Conservation (phyloP, 2,113 vertebrate species). For the Cololabis saira region DNA sequence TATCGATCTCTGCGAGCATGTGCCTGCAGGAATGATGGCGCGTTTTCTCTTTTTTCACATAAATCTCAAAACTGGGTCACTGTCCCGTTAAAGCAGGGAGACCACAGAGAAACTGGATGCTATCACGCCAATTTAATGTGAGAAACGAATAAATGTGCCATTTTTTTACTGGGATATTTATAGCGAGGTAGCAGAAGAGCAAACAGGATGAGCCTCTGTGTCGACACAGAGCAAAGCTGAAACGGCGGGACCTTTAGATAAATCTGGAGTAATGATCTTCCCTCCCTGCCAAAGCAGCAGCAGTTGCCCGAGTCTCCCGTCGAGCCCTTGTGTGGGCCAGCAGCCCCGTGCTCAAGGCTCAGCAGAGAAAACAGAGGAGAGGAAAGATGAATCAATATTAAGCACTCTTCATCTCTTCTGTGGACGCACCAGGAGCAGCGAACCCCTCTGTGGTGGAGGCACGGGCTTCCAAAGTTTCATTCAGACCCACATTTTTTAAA, state of each 20-base stretch:
- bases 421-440: constrained; percentile 45
- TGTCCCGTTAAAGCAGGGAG: neutral
- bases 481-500: constrained; percentile 61
- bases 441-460: constrained; percentile 29
- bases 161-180: neutral
- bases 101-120: neutral
- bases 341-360: constrained; percentile 6
- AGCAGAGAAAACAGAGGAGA: constrained; percentile 13
- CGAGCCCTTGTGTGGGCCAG: constrained; percentile 10
- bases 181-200: neutral
- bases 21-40: no score
- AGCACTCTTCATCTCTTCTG: constrained; percentile 55
- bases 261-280: constrained; percentile 57
- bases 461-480: constrained; percentile 64
- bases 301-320: constrained; percentile 33
- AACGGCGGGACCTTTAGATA: constrained; percentile 44
- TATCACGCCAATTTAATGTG: no score
- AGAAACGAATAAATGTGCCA: no score
- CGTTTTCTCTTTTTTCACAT: no score
- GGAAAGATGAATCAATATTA: constrained; percentile 63
- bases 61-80: neutral
- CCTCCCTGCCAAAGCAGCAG: constrained; percentile 41
- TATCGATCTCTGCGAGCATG: no score
- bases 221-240: constrained; percentile 27
- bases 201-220: no score